Conservation (phyloP, 2,888 invertebrate species). For the Limnephilus marmoratus region DNA sequence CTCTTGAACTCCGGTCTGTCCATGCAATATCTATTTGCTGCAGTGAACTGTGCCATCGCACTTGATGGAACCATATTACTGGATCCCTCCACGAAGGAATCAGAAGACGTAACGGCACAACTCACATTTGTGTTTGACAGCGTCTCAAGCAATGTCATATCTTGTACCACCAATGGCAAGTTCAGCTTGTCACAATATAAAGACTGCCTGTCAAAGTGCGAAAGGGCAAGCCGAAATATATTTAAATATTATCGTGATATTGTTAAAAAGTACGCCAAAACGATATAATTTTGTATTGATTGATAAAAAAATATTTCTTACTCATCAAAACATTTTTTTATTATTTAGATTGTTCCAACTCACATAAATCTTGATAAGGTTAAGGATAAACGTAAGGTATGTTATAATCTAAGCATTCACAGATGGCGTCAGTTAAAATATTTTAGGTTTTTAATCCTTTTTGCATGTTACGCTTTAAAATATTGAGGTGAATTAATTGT, state of each 20-base stretch:
- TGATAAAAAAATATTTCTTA: not conserved
- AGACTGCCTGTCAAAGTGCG: constrained; percentile 81
- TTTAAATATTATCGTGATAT: constrained; percentile 86
- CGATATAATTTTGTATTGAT: not conserved
- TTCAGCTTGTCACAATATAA: constrained; percentile 83
- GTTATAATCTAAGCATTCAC: no score
- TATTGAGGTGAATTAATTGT: no score
- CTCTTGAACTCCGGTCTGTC: constrained; percentile 89
- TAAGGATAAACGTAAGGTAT: no score
- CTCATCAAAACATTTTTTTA: not conserved
- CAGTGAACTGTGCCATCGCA: constrained; percentile 85
- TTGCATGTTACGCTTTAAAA: no score
- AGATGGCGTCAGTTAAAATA: no score
- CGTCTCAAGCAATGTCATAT: constrained; percentile 76
- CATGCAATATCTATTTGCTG: constrained; percentile 89
- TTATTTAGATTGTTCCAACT: not conserved
- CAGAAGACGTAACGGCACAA: constrained; percentile 78
- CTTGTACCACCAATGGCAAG: constrained; percentile 84
- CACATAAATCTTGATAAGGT: not conserved
- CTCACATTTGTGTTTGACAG: constrained; percentile 88
- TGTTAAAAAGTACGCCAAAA: constrained; percentile 77
- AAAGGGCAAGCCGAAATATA: constrained; percentile 81
- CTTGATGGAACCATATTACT: constrained; percentile 78
- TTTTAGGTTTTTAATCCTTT: no score
- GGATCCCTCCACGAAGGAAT: constrained; percentile 79